Conservation (phyloP, 2,113 vertebrate species). For the Neomonachus schauinslandi region DNA sequence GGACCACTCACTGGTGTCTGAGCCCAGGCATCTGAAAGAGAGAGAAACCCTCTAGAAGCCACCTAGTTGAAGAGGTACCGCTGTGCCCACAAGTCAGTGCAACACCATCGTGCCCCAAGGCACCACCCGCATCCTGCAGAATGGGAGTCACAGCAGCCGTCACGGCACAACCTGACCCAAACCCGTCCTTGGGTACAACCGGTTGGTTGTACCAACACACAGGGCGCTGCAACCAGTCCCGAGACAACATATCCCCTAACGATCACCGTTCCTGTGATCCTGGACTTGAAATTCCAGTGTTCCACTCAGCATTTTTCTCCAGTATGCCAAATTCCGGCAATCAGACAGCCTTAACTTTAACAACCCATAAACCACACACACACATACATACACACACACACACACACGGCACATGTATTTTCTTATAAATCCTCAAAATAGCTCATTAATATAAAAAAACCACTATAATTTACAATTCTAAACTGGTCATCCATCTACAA, state of each 20-base stretch:
- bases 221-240: fast-evolving
- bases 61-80: not conserved
- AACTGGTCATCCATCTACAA: not conserved
- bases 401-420: not conserved
- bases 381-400: not conserved
- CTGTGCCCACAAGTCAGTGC: fast-evolving
- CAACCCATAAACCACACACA: not conserved
- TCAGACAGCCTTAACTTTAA: not conserved
- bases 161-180: not conserved
- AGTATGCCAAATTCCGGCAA: not conserved
- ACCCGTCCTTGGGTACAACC: fast-evolving
- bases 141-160: too few species aligned
- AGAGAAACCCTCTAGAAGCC: not conserved
- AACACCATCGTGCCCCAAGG: not conserved
- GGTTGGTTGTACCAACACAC: fast-evolving
- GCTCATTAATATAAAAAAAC: not conserved
- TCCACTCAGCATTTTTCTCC: not conserved
- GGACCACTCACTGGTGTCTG: fast-evolving
- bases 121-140: too few species aligned
- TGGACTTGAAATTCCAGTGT: not conserved
- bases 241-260: not conserved
- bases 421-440: not conserved
- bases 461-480: not conserved
- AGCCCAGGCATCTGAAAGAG: not conserved
- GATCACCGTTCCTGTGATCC: fast-evolving